Evolutionary conservation across 1,140 invertebrate species (phyloP).

Genomic region (Hylaeus volcanicus): DNA sequence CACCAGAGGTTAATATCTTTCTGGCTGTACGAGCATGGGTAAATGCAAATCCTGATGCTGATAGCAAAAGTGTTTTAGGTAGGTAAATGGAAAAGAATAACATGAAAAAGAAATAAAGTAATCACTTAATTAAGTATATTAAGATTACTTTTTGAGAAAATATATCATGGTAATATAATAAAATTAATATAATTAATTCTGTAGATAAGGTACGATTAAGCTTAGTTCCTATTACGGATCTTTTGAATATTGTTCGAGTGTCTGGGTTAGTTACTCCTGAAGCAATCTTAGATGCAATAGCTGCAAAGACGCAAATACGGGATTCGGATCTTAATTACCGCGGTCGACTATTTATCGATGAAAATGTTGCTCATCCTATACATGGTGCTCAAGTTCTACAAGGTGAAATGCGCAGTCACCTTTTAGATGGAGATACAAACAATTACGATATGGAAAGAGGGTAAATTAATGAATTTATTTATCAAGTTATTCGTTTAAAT

Average conservation of each 20-base stretch:
- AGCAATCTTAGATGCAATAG: slow-evolving; percentile 96
- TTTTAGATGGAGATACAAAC: slow-evolving; percentile 92
- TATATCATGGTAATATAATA: slow-evolving; percentile 10
- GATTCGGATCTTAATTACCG: slow-evolving; percentile 91
- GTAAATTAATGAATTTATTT: slow-evolving; percentile 49
- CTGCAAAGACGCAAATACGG: slow-evolving; percentile 88
- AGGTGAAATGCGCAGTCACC: slow-evolving; percentile 92
- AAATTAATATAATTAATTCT: slow-evolving; percentile 53
- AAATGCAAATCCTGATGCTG: slow-evolving; percentile 86
- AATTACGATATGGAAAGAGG: slow-evolving; percentile 96
- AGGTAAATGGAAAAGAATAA: slow-evolving; percentile 26
- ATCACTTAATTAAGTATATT: neutral
- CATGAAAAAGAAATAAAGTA: neutral
- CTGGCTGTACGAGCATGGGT: slow-evolving; percentile 93
- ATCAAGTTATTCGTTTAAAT: slow-evolving; percentile 6
- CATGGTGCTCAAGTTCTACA: slow-evolving; percentile 90
- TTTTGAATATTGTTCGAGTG: slow-evolving; percentile 93
- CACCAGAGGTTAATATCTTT: slow-evolving; percentile 97
- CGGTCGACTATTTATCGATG: slow-evolving; percentile 90
- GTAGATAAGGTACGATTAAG: slow-evolving; percentile 88
- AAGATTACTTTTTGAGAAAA: slow-evolving; percentile 6
- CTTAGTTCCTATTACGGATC: slow-evolving; percentile 92
- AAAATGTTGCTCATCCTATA: slow-evolving; percentile 92
- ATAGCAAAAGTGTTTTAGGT: slow-evolving; percentile 80
- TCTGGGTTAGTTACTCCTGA: slow-evolving; percentile 93